Evolutionary conservation across 2,797 vertebrate genomes (phyloP).

Genomic region (Psittacula derbiana): DNA sequence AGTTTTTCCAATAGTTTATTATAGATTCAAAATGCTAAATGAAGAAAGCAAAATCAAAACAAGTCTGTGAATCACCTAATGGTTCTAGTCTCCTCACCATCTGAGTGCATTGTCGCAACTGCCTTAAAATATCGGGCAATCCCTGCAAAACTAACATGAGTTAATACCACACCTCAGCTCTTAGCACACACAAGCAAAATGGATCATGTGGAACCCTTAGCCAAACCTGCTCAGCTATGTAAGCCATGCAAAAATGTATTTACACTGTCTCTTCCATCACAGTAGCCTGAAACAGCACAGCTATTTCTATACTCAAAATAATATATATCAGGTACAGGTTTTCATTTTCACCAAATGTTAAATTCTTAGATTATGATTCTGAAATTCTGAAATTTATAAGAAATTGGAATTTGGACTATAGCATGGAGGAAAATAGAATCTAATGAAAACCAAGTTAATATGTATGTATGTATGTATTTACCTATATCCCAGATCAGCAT

Average conservation of each 20-base stretch:
- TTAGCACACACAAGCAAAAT: background rate
- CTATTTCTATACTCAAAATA: background rate
- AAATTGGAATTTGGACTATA: background rate
- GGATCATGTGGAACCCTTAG: background rate
- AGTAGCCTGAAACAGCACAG: background rate
- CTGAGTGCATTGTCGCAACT: background rate
- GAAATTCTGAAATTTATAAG: background rate
- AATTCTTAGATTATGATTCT: background rate
- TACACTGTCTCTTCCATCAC: background rate
- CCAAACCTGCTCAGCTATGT: background rate
- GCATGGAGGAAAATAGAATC: background rate
- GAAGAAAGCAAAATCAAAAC: background rate
- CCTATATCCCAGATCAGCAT: background rate
- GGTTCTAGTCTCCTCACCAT: background rate
- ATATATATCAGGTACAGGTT: accelerated
- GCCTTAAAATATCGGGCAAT: background rate
- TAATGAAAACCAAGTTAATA: background rate
- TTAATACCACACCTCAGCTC: background rate
- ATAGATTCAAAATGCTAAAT: background rate
- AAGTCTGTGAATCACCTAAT: background rate
- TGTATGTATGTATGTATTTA: background rate
- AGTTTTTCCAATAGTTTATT: background rate
- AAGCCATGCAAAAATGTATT: background rate
- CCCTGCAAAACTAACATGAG: background rate
- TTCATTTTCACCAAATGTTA: background rate